Evolutionary conservation across 2,797 vertebrate genomes (phyloP), one percentile per base, ranked within the genome.

Genomic region (Bufotes viridis): DNA sequence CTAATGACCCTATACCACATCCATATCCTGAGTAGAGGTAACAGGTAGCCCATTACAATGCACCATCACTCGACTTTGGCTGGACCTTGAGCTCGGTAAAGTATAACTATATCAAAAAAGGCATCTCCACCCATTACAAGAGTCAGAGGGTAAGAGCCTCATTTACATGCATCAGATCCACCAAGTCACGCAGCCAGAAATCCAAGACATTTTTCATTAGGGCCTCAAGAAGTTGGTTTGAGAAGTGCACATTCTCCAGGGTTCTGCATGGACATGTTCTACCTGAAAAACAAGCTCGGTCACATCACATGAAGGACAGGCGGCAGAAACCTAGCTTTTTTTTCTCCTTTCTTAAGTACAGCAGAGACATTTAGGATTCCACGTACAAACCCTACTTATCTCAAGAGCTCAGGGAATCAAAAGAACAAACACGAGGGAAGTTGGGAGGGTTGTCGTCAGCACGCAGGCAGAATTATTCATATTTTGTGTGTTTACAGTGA

Each of bases 211-310:
- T 86, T 82, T 89, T 87, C 81, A 87, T 67, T 79, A 79, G 55
- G 61, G 88, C 85, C 85, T 83, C 72, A 65, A 78, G 84, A 89
- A 61, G 60, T 78, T 72, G 49, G 88, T 83, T 63, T 79, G 42
- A 79, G 72, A 63, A 83, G 26, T 65, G 70, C 82, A 89, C 85
- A 89, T 89, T 89, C 88, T 79, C 63, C 49, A n/a, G 88, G 80
- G 85, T 89, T 89, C 53, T 89, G 88, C 49, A 89, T 83, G 80
- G 85, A 87, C 88, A 89, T 89, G 88, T 89, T 87, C 12, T 87
- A 89, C 88, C 72, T 74, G 88, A 89, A 89, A 89, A 89, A 89
- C 88, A 89, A 86, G 88, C 88, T 83, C 74, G 34, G 80, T 79
- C 84, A 79, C 29, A 89, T 82, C 84, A 89, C 79, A 53, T 72